A percentile compares a stretch with the other conserved stretches of the same genome.
phyloP scores from a whole-genome alignment of 2,797 vertebrate genomes.

The Kryptolebias ocellatus region DNA sequence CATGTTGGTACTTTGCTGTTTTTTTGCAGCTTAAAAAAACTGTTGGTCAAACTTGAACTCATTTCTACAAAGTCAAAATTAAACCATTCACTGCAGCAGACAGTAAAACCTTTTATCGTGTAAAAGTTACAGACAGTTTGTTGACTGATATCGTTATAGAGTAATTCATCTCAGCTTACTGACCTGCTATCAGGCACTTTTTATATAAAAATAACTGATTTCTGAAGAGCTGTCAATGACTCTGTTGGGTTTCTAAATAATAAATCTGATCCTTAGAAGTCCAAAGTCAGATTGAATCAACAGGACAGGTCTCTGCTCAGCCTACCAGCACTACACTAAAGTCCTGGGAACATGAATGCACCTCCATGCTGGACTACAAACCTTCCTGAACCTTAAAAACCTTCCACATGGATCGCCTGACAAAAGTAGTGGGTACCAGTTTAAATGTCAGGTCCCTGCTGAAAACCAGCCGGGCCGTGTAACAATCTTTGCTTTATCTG shows the following conservation, averaged over 20 bases:
- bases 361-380: no score
- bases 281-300: slow-evolving; percentile 10
- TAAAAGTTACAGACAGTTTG: slow-evolving; percentile 42
- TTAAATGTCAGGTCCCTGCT: no score
- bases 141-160: slow-evolving; percentile 7
- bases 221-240: neutral
- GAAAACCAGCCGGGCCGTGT: neutral
- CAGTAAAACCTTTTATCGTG: slow-evolving; percentile 51
- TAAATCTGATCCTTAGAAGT: neutral
- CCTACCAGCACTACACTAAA: no score
- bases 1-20: no score
- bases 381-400: neutral
- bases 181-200: slow-evolving; percentile 52
- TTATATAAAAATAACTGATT: slow-evolving; percentile 48
- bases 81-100: neutral
- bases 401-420: neutral
- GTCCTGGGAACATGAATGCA: no score
- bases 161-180: slow-evolving; percentile 4
- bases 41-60: neutral
- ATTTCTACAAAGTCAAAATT: neutral
- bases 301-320: neutral
- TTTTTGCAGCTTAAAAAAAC: no score
- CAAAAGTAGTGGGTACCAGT: no score
- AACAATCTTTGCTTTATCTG: neutral
- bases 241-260: neutral